phyloP scores from a whole-genome alignment of 2,797 vertebrate species.

The Eleutherodactylus coqui region DNA sequence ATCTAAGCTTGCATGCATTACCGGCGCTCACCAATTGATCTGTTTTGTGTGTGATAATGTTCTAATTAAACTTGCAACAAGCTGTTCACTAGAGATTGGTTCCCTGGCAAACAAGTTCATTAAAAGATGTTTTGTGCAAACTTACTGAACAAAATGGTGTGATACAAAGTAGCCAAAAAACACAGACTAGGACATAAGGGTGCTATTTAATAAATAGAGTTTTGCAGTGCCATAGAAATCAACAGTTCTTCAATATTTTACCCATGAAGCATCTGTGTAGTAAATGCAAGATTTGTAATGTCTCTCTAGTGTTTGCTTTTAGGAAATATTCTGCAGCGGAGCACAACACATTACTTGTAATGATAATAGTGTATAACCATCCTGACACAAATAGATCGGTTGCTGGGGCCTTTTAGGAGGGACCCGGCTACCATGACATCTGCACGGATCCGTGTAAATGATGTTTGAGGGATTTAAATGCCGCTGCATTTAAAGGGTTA shows the following conservation, averaged over 20 bases:
- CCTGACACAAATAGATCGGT: too few species aligned
- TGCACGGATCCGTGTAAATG: too few species aligned
- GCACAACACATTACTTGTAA: background rate
- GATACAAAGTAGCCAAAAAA: conserved; percentile 52
- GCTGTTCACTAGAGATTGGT: conserved; percentile 62
- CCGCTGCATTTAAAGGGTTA: too few species aligned
- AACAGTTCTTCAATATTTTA: conserved; percentile 42
- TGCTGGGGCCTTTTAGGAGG: too few species aligned
- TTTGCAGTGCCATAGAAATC: conserved; percentile 24
- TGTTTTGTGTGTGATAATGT: conserved; percentile 63
- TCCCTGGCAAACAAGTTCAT: conserved; percentile 62
- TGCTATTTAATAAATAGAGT: conserved; percentile 38
- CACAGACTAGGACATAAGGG: conserved; percentile 46
- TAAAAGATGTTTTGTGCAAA: conserved; percentile 56
- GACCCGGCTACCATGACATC: too few species aligned
- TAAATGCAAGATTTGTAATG: background rate
- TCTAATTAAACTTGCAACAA: conserved; percentile 63
- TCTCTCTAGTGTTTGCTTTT: background rate
- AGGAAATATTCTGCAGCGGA: background rate
- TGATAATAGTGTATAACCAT: background rate
- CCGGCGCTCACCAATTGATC: conserved; percentile 58
- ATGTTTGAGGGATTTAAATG: too few species aligned
- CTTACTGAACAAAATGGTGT: conserved; percentile 48
- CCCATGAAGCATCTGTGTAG: conserved; percentile 35
- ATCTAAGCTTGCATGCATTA: conserved; percentile 47